phyloP scores from a whole-genome alignment of 2,113 vertebrate species.

The Gallinago undulata region DNA sequence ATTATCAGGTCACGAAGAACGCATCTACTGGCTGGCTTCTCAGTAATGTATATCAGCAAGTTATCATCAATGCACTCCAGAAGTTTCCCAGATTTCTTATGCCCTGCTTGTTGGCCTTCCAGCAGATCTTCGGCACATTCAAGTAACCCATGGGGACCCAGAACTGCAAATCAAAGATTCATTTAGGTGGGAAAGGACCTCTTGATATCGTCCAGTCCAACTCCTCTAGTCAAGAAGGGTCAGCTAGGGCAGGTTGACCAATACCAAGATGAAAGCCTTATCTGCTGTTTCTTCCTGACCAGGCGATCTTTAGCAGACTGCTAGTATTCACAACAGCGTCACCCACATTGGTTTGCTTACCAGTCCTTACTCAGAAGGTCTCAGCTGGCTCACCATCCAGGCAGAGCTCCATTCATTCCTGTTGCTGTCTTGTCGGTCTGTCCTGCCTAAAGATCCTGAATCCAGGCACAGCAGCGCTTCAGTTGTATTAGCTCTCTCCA shows the following conservation, averaged over 20 bases:
- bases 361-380: not conserved
- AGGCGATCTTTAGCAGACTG: not conserved
- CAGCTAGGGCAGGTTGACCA: not conserved
- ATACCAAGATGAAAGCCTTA: not conserved
- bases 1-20: not conserved
- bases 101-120: not conserved
- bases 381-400: not conserved
- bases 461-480: not conserved
- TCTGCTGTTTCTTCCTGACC: not conserved
- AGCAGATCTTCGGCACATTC: not conserved
- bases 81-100: not conserved
- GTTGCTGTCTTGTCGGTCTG: not conserved
- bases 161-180: not conserved
- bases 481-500: not conserved
- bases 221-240: not conserved
- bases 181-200: not conserved
- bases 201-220: not conserved
- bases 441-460: not conserved
- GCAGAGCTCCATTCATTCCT: not conserved
- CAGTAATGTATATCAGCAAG: not conserved
- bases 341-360: not conserved
- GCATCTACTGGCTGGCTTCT: not conserved
- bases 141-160: not conserved
- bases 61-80: not conserved
- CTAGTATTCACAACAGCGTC: not conserved